Base-by-base conservation (phyloP, 2,888 invertebrate genomes). In the Clanis bilineata region DNA sequence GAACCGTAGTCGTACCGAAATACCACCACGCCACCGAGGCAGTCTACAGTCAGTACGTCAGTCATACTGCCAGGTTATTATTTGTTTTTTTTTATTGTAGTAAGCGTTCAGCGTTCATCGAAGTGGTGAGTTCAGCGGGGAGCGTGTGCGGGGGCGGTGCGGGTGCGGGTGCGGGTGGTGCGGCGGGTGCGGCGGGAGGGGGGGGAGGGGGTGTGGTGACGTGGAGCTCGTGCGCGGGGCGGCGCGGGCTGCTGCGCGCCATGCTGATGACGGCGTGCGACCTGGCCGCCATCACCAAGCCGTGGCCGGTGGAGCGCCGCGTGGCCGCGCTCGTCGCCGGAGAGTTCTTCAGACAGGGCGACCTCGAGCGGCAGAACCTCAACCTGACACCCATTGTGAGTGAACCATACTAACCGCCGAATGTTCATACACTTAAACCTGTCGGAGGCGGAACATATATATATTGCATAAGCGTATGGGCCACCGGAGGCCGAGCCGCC, bases 261-360 rank as follows among this genome's bases (percentile, higher is more conserved):
- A 98, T 98, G 98, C 93, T 97, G 82, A 98, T 98, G 98, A 98
- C 98, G 25, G 97, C 97, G 41, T 98, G 98, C 87, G 98, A 98
- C 93, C 93, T 98, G 69, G 97, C 98, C 59, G 98, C 98, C 67
- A 98, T 98, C 77, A 97, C 97, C 57, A 98, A 98, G 83, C 98
- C 98, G 0, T 98, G 98, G 98, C 96, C 96, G 5, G 96, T 97
- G 58, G 98, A 98, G 86, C 95, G 96, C 72, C 94, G 97, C 63
- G 97, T 98, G n/a, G 98, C 98, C 1, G 97, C 97, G 68, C 92
- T 98, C 38, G 98, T 98, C 0, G 97, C 97, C 65, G 96, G 96
- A 1, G 98, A 98, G 87, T 98, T 98, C 93, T 98, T 98, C 86
- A 95, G 98, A 65, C 98, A 98, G 87, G 98, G 98, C 23, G 98